phyloP scores from a whole-genome alignment of 2,797 vertebrate species.

The Galaxias olidus region DNA sequence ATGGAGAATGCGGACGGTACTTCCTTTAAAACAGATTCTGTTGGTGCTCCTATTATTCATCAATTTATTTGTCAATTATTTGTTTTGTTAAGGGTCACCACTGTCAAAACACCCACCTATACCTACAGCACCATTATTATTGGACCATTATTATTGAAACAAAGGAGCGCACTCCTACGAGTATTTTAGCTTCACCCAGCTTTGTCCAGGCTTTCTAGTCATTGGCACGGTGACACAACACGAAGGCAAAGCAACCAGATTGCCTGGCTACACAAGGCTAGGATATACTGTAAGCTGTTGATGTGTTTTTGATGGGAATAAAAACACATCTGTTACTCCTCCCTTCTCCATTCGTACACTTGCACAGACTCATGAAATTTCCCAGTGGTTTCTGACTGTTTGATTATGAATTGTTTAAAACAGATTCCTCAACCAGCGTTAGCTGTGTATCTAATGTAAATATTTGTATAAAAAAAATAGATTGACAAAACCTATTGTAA shows the following conservation, averaged over 20 bases:
- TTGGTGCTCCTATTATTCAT: no score
- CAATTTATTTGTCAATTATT: no score
- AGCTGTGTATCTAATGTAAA: constrained; percentile 64
- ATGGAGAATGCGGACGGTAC: no score
- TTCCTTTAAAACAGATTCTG: no score
- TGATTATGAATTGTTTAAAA: constrained; percentile 43
- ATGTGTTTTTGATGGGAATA: constrained; percentile 32
- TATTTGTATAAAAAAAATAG: constrained; percentile 58
- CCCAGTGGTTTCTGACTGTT: constrained; percentile 42
- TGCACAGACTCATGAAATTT: constrained; percentile 45
- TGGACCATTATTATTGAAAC: no score
- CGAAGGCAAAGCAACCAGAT: no score
- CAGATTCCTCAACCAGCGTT: constrained; percentile 43
- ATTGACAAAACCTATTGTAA: constrained; percentile 52
- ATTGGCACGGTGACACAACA: no score
- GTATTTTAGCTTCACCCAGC: constrained; percentile 39
- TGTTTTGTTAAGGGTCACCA: no score
- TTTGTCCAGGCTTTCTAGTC: constrained; percentile 6
- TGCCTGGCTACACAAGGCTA: no score
- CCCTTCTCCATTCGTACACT: constrained; percentile 41
- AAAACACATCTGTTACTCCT: constrained; percentile 35
- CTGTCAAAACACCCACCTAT: no score
- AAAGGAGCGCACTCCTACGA: no score
- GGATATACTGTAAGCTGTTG: not conserved
- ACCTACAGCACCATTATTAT: no score